These are phyloP conservation scores for Chaetogeoica ovagalla DNA, from an alignment of 2,888 invertebrate genomes.

Conservation along the genomic window DNA sequence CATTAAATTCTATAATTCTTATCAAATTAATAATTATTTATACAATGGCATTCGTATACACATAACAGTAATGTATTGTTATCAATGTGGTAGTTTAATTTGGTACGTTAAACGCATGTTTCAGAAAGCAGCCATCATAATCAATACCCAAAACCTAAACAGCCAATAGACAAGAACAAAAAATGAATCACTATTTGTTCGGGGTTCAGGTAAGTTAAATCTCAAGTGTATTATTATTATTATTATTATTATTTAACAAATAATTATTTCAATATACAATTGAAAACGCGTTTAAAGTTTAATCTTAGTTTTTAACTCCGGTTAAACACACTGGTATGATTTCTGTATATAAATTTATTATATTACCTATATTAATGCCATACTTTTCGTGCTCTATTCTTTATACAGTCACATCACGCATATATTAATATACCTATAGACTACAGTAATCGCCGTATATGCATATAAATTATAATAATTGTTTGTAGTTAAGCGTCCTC, in stretches of 20 bases:
- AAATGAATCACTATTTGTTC: constrained; percentile 31
- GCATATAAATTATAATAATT: constrained; percentile 7
- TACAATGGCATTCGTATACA: not conserved
- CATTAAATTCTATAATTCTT: not conserved
- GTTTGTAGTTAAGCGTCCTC: not conserved
- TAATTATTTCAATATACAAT: no score
- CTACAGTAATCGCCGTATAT: not conserved
- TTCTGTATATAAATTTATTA: no score
- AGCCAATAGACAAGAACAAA: constrained; percentile 40
- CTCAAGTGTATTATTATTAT: no score
- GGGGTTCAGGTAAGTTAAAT: constrained; percentile 23
- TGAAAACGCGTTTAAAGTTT: no score
- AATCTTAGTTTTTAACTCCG: no score
- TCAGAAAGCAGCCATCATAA: constrained; percentile 31
- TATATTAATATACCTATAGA: not conserved
- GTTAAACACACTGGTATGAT: no score
- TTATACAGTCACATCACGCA: not conserved
- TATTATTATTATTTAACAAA: no score
- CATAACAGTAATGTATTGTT: not conserved
- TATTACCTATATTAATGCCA: no score
- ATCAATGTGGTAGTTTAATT: not conserved
- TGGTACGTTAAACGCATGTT: constrained; percentile 9
- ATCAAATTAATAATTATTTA: not conserved
- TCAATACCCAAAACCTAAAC: constrained; percentile 20
- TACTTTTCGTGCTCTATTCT: not conserved